A percentile compares a stretch with the other conserved stretches of the same genome.
phyloP scores from a whole-genome alignment of 2,797 vertebrate species.

The Thalassophryne amazonica region DNA sequence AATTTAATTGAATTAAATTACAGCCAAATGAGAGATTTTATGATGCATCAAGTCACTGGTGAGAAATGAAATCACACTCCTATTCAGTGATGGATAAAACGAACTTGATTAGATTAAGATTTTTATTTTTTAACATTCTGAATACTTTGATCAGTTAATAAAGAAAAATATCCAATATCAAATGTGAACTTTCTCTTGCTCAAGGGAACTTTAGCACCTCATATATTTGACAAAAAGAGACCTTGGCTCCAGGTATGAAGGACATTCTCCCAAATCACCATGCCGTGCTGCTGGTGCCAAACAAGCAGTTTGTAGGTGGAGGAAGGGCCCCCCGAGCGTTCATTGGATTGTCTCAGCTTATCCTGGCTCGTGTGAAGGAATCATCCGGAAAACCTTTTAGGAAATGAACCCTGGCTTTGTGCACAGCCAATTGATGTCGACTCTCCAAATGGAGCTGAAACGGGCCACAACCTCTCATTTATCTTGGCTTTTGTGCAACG shows the following conservation, averaged over 20 bases:
- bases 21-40: no score
- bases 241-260: neutral
- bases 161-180: no score
- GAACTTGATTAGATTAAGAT: no score
- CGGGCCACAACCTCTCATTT: constrained; percentile 29
- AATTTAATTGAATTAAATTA: no score
- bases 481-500: constrained; percentile 39
- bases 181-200: no score
- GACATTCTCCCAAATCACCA: neutral
- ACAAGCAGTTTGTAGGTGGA: constrained; percentile 5
- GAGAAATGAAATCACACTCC: no score
- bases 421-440: constrained; percentile 33
- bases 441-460: constrained; percentile 39
- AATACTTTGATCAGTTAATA: no score
- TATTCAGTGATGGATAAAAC: no score
- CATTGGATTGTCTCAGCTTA: constrained; percentile 48
- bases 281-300: neutral
- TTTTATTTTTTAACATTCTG: no score
- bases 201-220: no score
- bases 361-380: constrained; percentile 47
- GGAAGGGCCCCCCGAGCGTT: constrained; percentile 19
- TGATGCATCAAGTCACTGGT: no score
- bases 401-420: constrained; percentile 53
- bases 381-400: constrained; percentile 63
- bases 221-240: no score